phyloP scores from a whole-genome alignment of 2,113 vertebrate species.

The Engraulis encrasicolus region DNA sequence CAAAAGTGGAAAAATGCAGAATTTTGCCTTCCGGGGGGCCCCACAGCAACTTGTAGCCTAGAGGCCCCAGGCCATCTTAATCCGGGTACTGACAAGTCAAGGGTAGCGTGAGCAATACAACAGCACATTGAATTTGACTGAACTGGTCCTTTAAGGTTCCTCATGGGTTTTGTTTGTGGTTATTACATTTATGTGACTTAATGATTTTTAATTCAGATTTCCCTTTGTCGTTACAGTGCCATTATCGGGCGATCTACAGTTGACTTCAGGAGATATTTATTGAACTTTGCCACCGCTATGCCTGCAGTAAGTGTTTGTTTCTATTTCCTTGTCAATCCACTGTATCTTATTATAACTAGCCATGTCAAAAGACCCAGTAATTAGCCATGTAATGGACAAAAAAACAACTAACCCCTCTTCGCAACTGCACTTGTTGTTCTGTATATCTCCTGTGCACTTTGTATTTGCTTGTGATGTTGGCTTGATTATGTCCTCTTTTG shows the following conservation, averaged over 20 bases:
- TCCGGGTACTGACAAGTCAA: too few species aligned
- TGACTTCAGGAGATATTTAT: conserved; percentile 95
- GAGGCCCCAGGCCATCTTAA: too few species aligned
- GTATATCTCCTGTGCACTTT: too few species aligned
- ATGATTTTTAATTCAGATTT: neutral
- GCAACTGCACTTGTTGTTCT: too few species aligned
- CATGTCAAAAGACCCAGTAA: neutral
- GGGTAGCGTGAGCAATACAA: too few species aligned
- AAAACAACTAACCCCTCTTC: too few species aligned
- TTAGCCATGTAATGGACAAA: neutral
- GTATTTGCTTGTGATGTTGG: too few species aligned
- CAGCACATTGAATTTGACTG: too few species aligned
- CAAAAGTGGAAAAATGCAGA: too few species aligned
- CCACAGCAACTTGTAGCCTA: too few species aligned
- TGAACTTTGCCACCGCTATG: conserved; percentile 97
- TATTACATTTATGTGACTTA: neutral
- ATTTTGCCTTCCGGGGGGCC: too few species aligned
- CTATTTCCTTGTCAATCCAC: neutral
- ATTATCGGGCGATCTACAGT: conserved; percentile 95
- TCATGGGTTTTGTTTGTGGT: neutral
- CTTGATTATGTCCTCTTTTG: too few species aligned
- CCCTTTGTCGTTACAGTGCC: conserved; percentile 86
- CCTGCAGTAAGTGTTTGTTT: conserved; percentile 87
- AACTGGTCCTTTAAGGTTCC: neutral
- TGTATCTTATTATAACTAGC: neutral